These are phyloP conservation scores for Actinia tenebrosa DNA, from an alignment of 64 coral and sea anemone species.

Conservation along the genomic window DNA sequence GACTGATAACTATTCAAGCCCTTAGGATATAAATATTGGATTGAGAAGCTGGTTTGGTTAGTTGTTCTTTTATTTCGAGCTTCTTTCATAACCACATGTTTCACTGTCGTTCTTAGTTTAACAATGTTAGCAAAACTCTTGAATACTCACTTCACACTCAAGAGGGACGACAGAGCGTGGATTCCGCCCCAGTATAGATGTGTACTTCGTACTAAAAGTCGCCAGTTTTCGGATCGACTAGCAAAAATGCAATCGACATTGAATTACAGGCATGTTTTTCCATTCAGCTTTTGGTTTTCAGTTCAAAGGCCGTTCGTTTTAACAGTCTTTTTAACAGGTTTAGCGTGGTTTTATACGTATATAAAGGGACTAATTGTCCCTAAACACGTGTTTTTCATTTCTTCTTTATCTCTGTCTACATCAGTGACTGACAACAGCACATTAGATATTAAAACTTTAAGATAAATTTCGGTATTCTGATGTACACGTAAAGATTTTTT, in stretches of 20 bases:
- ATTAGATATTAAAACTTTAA: neutral
- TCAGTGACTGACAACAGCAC: neutral
- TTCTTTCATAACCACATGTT: neutral
- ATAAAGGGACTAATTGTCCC: too few species aligned
- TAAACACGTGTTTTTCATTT: neutral
- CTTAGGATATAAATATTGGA: neutral
- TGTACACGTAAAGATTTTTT: neutral
- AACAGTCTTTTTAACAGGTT: neutral
- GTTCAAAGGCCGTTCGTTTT: neutral
- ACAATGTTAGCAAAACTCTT: neutral
- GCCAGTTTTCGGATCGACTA: too few species aligned
- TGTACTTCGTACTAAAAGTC: too few species aligned
- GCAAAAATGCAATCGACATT: neutral
- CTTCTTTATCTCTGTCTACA: neutral
- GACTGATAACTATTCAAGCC: neutral
- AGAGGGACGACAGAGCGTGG: too few species aligned
- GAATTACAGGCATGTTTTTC: neutral
- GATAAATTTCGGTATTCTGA: neutral
- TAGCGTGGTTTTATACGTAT: neutral
- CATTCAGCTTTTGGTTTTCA: neutral
- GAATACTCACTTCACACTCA: too few species aligned
- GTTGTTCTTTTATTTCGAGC: neutral
- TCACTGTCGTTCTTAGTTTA: neutral
- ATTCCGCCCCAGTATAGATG: neutral
- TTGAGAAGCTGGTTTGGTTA: neutral